Percentiles rank a stretch among this genome's conserved stretches.
Conservation (phyloP, 2,888 invertebrate genomes). For the Cheilosia variabilis region DNA sequence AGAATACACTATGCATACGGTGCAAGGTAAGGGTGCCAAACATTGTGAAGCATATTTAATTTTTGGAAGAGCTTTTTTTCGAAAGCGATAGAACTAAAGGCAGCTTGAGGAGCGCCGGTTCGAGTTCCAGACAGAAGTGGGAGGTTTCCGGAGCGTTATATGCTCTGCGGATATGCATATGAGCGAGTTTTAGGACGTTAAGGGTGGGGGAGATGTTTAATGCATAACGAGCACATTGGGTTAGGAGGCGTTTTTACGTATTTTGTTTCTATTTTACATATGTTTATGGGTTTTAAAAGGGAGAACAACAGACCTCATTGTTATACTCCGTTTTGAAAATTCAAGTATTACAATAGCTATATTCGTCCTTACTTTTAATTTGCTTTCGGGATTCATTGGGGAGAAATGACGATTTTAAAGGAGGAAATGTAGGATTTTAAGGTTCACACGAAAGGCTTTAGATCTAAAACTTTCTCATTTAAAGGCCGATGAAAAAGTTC, state of each 20-base stretch:
- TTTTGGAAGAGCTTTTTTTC: constrained; percentile 64
- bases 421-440: no score
- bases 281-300: background rate
- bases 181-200: constrained; percentile 5
- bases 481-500: no score
- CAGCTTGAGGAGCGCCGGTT: constrained; percentile 16
- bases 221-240: constrained; percentile 68
- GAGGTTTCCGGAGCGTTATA: constrained; percentile 15
- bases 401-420: no score
- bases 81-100: constrained; percentile 25
- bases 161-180: background rate
- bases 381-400: no score
- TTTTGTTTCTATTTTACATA: background rate
- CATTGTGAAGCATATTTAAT: constrained; percentile 72
- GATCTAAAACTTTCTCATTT: no score
- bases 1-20: constrained; percentile 21
- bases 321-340: no score
- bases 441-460: no score
- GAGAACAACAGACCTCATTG: background rate
- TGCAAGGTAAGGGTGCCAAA: constrained; percentile 46
- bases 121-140: background rate
- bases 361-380: no score
- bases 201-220: background rate
- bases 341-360: no score
- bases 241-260: constrained; percentile 41